Evolutionary conservation across 2,797 vertebrate species (phyloP).

Genomic region (Knipowitschia caucasica): DNA sequence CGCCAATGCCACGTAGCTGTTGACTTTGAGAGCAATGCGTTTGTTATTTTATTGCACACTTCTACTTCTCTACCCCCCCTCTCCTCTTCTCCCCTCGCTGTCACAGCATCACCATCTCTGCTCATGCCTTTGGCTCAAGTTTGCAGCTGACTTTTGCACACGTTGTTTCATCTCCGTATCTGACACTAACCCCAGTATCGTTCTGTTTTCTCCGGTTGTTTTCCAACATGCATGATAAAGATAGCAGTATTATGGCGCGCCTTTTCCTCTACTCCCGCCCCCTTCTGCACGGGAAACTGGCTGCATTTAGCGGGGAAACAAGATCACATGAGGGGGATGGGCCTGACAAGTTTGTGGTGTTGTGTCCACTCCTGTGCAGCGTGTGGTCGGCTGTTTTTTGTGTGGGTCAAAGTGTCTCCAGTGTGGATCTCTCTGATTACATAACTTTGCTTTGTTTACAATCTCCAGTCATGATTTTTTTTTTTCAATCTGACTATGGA

Average conservation of each 20-base stretch:
- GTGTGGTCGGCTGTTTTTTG: constrained; percentile 18
- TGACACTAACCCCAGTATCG: constrained; percentile 4
- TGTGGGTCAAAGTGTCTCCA: constrained; percentile 39
- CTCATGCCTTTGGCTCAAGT: constrained; percentile 33
- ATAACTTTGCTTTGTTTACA: constrained; percentile 74
- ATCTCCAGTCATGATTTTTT: constrained; percentile 56
- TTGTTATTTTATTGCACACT: constrained; percentile 1
- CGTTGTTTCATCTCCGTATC: constrained; percentile 19
- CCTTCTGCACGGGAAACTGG: constrained; percentile 65
- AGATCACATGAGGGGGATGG: constrained; percentile 67
- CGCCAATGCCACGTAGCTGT: constrained; percentile 29
- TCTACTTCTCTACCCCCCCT: too few species aligned
- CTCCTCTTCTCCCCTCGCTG: constrained; percentile 12
- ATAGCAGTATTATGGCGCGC: constrained; percentile 56
- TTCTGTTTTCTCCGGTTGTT: neutral
- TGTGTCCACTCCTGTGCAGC: constrained; percentile 16
- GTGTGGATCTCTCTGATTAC: constrained; percentile 52
- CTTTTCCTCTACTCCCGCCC: constrained; percentile 52
- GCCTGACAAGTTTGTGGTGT: constrained; percentile 32
- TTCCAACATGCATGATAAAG: constrained; percentile 34
- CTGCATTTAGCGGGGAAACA: constrained; percentile 66
- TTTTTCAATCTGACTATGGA: constrained; percentile 32
- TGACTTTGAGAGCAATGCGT: constrained; percentile 15
- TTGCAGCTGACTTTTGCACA: constrained; percentile 40
- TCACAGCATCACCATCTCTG: constrained; percentile 44